These are phyloP conservation scores for Mastigias papua DNA, from an alignment of 30 jellyfish, hydroid and myxozoan species.

Conservation along the genomic window DNA sequence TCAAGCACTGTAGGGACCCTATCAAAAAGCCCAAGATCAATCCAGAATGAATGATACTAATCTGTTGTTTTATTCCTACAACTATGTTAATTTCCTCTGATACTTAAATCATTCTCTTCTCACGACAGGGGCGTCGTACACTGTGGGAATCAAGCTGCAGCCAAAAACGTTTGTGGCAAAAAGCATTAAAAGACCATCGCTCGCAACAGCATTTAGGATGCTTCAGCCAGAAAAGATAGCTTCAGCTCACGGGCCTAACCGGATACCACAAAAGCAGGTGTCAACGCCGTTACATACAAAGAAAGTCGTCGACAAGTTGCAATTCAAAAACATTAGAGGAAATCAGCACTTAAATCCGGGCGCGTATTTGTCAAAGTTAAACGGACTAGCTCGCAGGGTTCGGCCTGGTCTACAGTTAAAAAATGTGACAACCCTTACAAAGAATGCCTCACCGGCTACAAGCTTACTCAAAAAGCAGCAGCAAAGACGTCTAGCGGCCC, in stretches of 20 bases:
- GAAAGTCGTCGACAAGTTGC: neutral
- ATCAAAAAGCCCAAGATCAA: too few species aligned
- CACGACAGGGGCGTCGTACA: conserved; percentile 20
- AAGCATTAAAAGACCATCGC: conserved; percentile 13
- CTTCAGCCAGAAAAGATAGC: conserved; percentile 19
- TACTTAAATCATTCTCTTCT: too few species aligned
- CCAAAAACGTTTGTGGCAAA: neutral
- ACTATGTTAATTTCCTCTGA: too few species aligned
- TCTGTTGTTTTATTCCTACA: too few species aligned
- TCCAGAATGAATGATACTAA: too few species aligned
- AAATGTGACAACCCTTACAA: neutral
- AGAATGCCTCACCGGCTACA: neutral
- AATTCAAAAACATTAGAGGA: neutral
- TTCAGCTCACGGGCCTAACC: neutral
- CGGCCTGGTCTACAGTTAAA: neutral
- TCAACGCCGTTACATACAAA: neutral
- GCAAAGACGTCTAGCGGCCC: conserved; percentile 3
- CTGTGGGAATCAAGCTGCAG: neutral
- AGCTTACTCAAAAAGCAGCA: neutral
- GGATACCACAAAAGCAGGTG: neutral
- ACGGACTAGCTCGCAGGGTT: neutral
- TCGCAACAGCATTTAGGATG: conserved; percentile 35
- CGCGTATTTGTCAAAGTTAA: neutral
- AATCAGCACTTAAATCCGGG: neutral
- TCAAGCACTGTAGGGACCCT: too few species aligned